Conservation (phyloP, 92 coral and sea anemone species). For the Actinostola sp. region DNA sequence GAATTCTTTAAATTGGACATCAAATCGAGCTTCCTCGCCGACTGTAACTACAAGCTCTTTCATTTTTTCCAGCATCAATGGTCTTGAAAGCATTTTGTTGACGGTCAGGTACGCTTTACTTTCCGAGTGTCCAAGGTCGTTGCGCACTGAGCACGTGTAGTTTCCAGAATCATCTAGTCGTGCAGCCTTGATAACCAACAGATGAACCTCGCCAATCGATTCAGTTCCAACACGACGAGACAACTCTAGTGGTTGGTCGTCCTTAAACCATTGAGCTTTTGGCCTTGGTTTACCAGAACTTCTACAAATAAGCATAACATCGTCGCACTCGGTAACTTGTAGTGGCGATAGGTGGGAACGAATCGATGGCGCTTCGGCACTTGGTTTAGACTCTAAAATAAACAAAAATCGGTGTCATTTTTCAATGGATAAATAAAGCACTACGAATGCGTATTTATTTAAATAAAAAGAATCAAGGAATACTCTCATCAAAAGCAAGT, state of each 20-base stretch:
- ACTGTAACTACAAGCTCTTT: constrained; percentile 33
- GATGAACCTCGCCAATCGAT: constrained; percentile 57
- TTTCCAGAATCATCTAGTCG: constrained; percentile 73
- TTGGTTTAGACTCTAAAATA: constrained; percentile 26
- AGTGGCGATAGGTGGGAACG: constrained; percentile 53
- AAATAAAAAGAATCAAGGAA: no score
- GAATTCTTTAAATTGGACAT: constrained; percentile 70
- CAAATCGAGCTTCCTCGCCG: constrained; percentile 78
- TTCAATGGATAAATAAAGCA: no score
- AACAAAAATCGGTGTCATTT: neutral
- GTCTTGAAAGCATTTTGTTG: constrained; percentile 67
- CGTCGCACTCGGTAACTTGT: constrained; percentile 57
- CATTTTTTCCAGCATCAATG: constrained; percentile 64
- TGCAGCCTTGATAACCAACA: constrained; percentile 56
- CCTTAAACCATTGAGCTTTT: constrained; percentile 78
- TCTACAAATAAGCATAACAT: constrained; percentile 54
- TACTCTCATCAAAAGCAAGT: no score
- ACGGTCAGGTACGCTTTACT: constrained; percentile 79
- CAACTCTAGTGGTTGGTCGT: constrained; percentile 59
- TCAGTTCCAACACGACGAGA: constrained; percentile 47
- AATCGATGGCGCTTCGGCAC: constrained; percentile 63
- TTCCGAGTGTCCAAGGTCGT: constrained; percentile 75
- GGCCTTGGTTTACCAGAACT: constrained; percentile 78
- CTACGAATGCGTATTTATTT: no score
- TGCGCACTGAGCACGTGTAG: constrained; percentile 67